phyloP scores from a whole-genome alignment of 1,140 invertebrate genomes.

The Apis laboriosa region DNA sequence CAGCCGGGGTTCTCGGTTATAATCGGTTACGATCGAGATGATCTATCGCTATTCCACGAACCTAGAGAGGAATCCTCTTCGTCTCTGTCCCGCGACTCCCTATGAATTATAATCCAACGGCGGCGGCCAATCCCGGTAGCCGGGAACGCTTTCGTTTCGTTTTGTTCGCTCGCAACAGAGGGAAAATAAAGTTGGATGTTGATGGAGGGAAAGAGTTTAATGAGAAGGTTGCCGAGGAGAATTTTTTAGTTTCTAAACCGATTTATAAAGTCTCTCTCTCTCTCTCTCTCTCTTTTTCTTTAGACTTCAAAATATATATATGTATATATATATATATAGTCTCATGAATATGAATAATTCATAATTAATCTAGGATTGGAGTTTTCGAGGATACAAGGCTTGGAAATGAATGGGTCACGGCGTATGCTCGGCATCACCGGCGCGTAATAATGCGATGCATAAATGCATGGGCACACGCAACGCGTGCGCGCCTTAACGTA shows the following conservation, averaged over 20 bases:
- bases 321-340: no score
- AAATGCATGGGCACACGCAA: conserved; percentile 71
- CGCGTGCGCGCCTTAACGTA: conserved; percentile 70
- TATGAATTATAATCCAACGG: conserved; percentile 11
- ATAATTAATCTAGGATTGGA: conserved; percentile 40
- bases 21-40: conserved; percentile 39
- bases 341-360: conserved; percentile 47
- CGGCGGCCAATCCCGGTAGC: conserved; percentile 1
- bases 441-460: conserved; percentile 74
- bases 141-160: background rate
- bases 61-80: background rate
- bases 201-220: conserved; percentile 5
- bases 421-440: conserved; percentile 18
- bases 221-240: background rate
- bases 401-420: conserved; percentile 53
- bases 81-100: conserved; percentile 10
- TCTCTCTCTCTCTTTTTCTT: no score
- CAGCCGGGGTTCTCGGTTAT: conserved; percentile 5
- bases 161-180: background rate
- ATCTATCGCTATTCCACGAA: conserved; percentile 38
- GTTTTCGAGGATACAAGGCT: conserved; percentile 23
- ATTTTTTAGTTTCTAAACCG: background rate
- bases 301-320: no score
- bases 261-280: conserved; percentile 2
- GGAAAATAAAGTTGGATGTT: background rate